These are phyloP conservation scores for Esox niger DNA, from an alignment of 2,113 vertebrate species.

Conservation along the genomic window DNA sequence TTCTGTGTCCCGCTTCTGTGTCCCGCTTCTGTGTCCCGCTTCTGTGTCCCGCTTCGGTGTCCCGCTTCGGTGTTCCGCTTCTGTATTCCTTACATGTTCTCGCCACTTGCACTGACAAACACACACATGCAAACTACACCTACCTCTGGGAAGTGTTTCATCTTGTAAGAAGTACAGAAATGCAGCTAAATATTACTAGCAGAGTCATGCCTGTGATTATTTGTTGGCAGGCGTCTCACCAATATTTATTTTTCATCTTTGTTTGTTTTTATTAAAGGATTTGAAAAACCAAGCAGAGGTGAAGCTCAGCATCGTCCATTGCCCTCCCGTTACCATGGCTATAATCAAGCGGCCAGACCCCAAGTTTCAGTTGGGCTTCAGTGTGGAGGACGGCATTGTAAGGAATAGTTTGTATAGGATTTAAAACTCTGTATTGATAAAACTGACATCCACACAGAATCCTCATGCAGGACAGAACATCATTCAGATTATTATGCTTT, in stretches of 20 bases:
- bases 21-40: background rate
- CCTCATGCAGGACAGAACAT: no score
- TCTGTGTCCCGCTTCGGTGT: background rate
- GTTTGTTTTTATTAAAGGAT: conserved; percentile 70
- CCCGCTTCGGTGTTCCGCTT: background rate
- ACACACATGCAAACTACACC: no score
- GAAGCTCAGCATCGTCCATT: conserved; percentile 88
- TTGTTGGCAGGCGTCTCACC: background rate
- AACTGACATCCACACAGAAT: no score
- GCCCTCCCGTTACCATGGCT: conserved; percentile 91
- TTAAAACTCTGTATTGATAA: background rate
- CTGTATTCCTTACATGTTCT: background rate
- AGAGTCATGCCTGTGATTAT: background rate
- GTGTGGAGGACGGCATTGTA: conserved; percentile 93
- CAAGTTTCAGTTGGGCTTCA: conserved; percentile 92
- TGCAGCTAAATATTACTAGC: no score
- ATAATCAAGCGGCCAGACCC: conserved; percentile 86
- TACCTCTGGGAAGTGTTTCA: no score
- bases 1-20: background rate
- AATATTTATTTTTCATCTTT: background rate
- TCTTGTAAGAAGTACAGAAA: no score
- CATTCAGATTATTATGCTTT: no score
- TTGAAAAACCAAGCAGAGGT: conserved; percentile 82
- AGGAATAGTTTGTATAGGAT: conserved; percentile 39
- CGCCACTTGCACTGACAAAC: no score